Percentiles rank a stretch among this genome's conserved stretches.
phyloP scores from a whole-genome alignment of 2,113 vertebrate species.

The Zeus faber region DNA sequence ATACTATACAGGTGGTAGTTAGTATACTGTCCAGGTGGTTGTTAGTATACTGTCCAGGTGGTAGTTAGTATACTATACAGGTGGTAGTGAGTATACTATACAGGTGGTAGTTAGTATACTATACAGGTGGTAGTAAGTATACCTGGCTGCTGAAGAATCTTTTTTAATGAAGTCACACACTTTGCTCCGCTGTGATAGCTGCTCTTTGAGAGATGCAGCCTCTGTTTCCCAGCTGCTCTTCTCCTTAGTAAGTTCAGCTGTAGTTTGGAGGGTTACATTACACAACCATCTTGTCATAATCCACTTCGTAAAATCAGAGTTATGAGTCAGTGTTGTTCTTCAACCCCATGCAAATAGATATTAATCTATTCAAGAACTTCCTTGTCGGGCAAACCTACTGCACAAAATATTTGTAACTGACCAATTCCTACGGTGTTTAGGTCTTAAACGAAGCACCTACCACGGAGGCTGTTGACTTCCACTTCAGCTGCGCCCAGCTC shows the following conservation, averaged over 20 bases:
- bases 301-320: not conserved
- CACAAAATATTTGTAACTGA: too few species aligned
- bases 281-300: not conserved
- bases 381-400: too few species aligned
- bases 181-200: slow-evolving; percentile 30
- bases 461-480: slow-evolving; percentile 4
- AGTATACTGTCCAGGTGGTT: not conserved
- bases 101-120: not conserved
- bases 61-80: too few species aligned
- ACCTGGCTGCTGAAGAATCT: slow-evolving; percentile 31
- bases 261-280: not conserved
- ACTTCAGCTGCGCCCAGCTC: not conserved
- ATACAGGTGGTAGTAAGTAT: slow-evolving; percentile 3
- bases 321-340: not conserved
- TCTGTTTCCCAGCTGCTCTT: slow-evolving; percentile 27
- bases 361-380: too few species aligned
- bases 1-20: not conserved
- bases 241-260: slow-evolving; percentile 44
- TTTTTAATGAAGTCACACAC: slow-evolving; percentile 55
- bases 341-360: too few species aligned
- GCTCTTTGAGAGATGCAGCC: slow-evolving; percentile 24
- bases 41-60: too few species aligned
- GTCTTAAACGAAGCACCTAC: slow-evolving; percentile 58
- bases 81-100: not conserved
- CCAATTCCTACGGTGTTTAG: not conserved